A percentile compares a stretch with the other conserved stretches of the same genome.
Evolutionary conservation across 2,888 invertebrate species (phyloP).

Genomic region (Clistopyga incitator): DNA sequence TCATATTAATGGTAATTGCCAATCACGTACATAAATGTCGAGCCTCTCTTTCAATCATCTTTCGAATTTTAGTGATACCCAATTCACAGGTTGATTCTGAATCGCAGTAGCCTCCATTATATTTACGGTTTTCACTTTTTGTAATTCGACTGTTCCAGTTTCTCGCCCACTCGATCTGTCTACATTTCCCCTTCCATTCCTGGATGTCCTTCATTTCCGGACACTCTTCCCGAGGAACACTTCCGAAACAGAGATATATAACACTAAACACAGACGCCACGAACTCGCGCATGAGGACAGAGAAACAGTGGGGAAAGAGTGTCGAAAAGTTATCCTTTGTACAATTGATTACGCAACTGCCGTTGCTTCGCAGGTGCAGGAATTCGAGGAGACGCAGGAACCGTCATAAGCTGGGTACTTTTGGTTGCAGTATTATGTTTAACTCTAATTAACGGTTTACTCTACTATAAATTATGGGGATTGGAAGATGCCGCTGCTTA

Average conservation of each 20-base stretch:
- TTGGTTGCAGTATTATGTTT: slow-evolving; percentile 88
- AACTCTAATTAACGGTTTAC: slow-evolving; percentile 90
- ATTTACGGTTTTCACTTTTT: background rate
- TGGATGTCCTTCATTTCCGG: background rate
- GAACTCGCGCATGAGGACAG: background rate
- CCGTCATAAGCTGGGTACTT: slow-evolving; percentile 85
- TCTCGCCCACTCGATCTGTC: background rate
- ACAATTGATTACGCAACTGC: background rate
- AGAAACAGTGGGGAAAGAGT: background rate
- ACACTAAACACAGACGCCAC: background rate
- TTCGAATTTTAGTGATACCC: no score
- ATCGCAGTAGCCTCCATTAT: background rate
- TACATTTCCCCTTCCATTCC: slow-evolving; percentile 15
- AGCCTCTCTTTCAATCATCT: background rate
- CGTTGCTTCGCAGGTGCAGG: slow-evolving; percentile 51
- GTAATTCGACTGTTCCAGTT: slow-evolving; percentile 7
- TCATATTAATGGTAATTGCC: slow-evolving; percentile 72
- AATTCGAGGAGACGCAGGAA: slow-evolving; percentile 76
- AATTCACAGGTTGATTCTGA: background rate
- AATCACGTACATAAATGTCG: background rate
- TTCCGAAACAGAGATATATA: background rate
- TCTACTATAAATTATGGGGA: slow-evolving; percentile 93
- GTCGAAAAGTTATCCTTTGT: background rate
- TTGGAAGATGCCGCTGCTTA: slow-evolving; percentile 87
- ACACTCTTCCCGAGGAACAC: background rate